Evolutionary conservation across 1,140 invertebrate species (phyloP).

Genomic region (Camponotus floridanus): DNA sequence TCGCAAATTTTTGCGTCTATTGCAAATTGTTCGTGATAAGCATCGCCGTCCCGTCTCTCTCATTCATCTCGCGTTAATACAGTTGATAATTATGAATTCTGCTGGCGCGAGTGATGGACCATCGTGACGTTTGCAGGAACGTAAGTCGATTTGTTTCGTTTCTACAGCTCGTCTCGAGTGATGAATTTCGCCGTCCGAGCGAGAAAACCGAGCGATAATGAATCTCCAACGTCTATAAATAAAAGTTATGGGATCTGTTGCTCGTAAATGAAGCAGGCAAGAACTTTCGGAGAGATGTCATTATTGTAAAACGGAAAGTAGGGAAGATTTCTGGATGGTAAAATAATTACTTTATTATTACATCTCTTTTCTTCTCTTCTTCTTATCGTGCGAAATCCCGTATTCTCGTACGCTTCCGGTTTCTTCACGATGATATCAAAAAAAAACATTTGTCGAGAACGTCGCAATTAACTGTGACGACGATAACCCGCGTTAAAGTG

Average conservation of each 20-base stretch:
- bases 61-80: conserved; percentile 39
- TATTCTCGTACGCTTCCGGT: conserved; percentile 50
- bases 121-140: conserved; percentile 56
- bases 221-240: conserved; percentile 43
- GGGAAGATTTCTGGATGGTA: too few species aligned
- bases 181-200: conserved; percentile 33
- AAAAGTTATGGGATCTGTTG: conserved; percentile 34
- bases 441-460: not conserved
- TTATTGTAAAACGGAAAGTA: conserved; percentile 7
- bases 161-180: conserved; percentile 32
- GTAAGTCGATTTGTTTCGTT: conserved; percentile 46
- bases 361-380: not conserved
- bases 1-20: conserved; percentile 4
- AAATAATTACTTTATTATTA: conserved; percentile 46
- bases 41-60: not conserved
- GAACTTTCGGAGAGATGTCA: conserved; percentile 4
- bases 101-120: conserved; percentile 30
- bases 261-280: conserved; percentile 32
- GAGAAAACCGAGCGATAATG: conserved; percentile 52
- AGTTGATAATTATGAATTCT: conserved; percentile 51
- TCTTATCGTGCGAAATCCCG: not conserved
- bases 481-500: conserved; percentile 49
- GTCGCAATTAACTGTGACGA: conserved; percentile 41
- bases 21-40: conserved; percentile 5
- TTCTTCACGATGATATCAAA: conserved; percentile 33